phyloP scores from a whole-genome alignment of 1,140 invertebrate species.

The Chrysoperla carnea region DNA sequence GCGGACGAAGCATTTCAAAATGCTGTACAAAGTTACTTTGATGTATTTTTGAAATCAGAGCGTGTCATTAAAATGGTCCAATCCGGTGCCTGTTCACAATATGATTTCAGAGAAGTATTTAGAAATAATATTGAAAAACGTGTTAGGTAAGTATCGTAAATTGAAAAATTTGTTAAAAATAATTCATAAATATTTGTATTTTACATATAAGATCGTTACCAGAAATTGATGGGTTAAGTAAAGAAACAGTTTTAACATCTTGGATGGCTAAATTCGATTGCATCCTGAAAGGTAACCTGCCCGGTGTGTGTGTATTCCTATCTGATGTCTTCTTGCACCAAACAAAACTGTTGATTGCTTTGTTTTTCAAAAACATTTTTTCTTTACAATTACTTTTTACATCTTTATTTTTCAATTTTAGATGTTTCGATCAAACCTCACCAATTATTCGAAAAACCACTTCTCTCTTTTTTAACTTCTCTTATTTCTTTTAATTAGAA shows the following conservation, averaged over 20 bases:
- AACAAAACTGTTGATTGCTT: too few relatives aligned
- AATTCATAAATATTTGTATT: too few relatives aligned
- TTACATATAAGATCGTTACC: slow-evolving; percentile 60
- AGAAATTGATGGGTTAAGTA: slow-evolving; percentile 97
- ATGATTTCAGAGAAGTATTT: slow-evolving; percentile 98
- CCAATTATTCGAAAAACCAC: too few relatives aligned
- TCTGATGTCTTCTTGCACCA: neutral
- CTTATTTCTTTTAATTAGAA: too few relatives aligned
- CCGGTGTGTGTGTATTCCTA: slow-evolving; percentile 2
- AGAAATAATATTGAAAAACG: slow-evolving; percentile 94
- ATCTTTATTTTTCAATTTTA: too few relatives aligned
- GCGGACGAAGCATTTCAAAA: slow-evolving; percentile 99
- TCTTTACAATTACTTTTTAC: too few relatives aligned
- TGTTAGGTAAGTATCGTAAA: slow-evolving; percentile 45
- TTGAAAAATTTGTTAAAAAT: too few relatives aligned
- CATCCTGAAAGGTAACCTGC: slow-evolving; percentile 75
- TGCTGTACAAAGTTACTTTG: slow-evolving; percentile 92
- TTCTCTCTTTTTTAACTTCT: too few relatives aligned
- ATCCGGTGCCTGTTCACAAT: slow-evolving; percentile 90
- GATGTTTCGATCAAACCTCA: too few relatives aligned
- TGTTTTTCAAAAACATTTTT: too few relatives aligned
- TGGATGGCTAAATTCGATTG: slow-evolving; percentile 99
- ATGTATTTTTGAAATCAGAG: slow-evolving; percentile 95
- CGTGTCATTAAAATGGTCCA: slow-evolving; percentile 89
- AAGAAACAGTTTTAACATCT: slow-evolving; percentile 95